Evolutionary conservation across 2,888 invertebrate species (phyloP), one percentile per base, ranked within the genome.

Genomic region (Megastigmus dorsalis): DNA sequence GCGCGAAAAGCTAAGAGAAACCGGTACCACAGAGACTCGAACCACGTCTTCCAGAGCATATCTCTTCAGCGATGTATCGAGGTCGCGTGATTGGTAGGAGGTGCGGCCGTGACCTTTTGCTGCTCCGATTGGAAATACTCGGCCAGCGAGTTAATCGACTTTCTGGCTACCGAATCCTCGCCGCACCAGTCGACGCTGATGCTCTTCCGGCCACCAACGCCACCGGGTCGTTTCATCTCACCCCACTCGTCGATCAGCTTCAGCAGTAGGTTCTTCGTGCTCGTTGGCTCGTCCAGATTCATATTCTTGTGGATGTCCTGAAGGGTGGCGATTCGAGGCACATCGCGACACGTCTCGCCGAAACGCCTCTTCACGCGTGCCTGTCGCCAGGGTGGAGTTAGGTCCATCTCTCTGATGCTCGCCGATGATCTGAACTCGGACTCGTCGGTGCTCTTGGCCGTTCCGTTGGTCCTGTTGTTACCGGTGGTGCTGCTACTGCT

Each of bases 181-280:
- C 93, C 91, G 28, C 93, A 92, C 92, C 93, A 94, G 82, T 95
- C 95, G 62, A 93, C 89, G 30, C 95, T 94, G 79, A 95, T 91
- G 18, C 94, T 94, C 82, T 93, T 93, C 15, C 88, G 82, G 0
- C 85, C 86, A 1, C 85, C 85, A 0, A 80, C 75, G 0, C 91
- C 91, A 18, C 90, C 90, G 2, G 92, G 89, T 76, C 91, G 89
- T 59, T 80, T 52, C 79, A 89, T 81, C n/a, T 92, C 93, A 54
- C 94, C 93, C 93, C 95, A 95, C 84, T 94, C 94, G 79, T 94
- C 93, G 60, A 95, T 86, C 70, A 95, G 89, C 84, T 94, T 93
- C 30, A 95, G 84, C 43, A 95, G 88, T 57, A 95, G 90, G 85
- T 95, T 93, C 88, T 95, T 95, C 26, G 95, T 94, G 60, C 92